Percentiles rank a stretch among this genome's conserved stretches.
These are phyloP conservation scores for Conus canariensis DNA, from an alignment of 2,888 invertebrate species.

Conservation along the genomic window DNA sequence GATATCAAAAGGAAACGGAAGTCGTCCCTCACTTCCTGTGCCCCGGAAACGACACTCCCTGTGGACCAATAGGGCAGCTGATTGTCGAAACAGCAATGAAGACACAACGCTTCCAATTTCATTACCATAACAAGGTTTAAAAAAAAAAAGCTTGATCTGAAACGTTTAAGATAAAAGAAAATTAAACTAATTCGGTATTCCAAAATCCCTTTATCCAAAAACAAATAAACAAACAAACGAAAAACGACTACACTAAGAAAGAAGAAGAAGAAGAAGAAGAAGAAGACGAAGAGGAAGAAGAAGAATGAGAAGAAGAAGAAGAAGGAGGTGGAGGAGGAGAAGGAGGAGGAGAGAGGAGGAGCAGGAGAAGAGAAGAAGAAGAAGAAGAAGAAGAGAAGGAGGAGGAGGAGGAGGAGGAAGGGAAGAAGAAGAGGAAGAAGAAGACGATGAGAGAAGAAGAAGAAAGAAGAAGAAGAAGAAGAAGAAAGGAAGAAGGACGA, in stretches of 20 bases:
- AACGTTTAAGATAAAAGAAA: background rate
- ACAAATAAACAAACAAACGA: background rate
- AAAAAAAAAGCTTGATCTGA: no score
- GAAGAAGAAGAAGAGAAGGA: background rate
- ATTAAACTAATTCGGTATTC: no score
- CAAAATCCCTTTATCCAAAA: no score
- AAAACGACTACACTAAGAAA: background rate
- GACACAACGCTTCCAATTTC: no score
- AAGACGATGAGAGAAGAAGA: no score
- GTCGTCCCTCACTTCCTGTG: no score
- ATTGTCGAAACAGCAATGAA: no score
- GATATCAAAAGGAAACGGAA: no score
- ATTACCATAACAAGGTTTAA: no score
- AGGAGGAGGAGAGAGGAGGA: background rate
- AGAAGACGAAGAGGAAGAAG: background rate
- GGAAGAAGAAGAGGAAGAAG: no score
- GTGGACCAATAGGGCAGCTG: no score
- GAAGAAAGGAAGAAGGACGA: conserved; percentile 6
- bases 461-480: conserved; percentile 3
- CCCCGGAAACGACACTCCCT: no score
- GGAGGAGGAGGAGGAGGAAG: background rate
- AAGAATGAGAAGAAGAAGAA: background rate
- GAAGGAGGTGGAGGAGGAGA: background rate
- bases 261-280: background rate
- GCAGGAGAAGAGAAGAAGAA: background rate